Conservation (phyloP, 2,113 vertebrate species). For the Hydrolagus affinis region DNA sequence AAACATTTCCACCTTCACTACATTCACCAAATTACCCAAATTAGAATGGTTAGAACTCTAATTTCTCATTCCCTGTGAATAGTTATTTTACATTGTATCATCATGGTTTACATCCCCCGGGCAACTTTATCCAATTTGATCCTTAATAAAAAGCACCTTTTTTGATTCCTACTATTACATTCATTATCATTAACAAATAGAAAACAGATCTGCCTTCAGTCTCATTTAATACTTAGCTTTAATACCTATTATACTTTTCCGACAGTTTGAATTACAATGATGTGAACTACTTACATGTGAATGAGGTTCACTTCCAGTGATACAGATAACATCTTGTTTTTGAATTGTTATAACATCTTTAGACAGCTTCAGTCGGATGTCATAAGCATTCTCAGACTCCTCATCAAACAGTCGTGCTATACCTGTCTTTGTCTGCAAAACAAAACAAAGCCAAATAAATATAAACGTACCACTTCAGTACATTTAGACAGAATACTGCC, state of each 20-base stretch:
- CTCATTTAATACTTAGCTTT: neutral
- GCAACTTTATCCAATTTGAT: neutral
- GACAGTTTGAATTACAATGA: neutral
- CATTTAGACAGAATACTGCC: no score
- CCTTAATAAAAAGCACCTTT: neutral
- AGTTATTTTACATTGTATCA: neutral
- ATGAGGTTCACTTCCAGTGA: conserved; percentile 59
- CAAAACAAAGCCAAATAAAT: conserved; percentile 34
- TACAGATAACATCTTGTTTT: conserved; percentile 81
- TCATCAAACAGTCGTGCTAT: conserved; percentile 72
- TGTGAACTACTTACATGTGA: conserved; percentile 77
- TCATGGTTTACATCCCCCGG: neutral
- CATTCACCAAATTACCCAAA: neutral
- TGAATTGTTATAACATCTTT: conserved; percentile 80
- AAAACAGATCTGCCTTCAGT: neutral
- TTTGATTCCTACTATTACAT: neutral
- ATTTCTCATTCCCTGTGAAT: neutral
- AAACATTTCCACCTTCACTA: no score
- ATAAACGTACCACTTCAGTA: no score
- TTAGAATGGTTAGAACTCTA: neutral
- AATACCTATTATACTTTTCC: neutral
- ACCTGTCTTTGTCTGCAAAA: conserved; percentile 76
- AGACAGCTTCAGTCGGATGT: conserved; percentile 77
- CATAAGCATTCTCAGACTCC: conserved; percentile 69
- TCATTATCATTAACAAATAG: neutral